A percentile compares a stretch with the other conserved stretches of the same genome.
Conservation (phyloP, 2,888 invertebrate species). For the Sceliomorpha sp. region DNA sequence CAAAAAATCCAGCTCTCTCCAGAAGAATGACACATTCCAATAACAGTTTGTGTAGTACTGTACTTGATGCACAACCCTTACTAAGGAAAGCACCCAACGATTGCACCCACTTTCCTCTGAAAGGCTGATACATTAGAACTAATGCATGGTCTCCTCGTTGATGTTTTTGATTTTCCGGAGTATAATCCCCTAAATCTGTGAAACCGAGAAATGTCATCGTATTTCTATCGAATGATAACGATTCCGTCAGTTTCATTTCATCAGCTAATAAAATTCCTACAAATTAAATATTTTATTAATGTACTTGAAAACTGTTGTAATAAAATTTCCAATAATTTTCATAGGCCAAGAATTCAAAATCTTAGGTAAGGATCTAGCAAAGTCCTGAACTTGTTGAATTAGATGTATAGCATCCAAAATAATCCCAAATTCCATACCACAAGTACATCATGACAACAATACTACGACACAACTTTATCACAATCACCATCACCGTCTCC, state of each 20-base stretch:
- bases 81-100: slow-evolving; percentile 60
- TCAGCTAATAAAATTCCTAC: slow-evolving; percentile 41
- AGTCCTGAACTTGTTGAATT: neutral
- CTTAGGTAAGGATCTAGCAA: neutral
- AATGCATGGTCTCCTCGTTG: slow-evolving; percentile 62
- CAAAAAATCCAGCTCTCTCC: slow-evolving; percentile 53
- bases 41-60: slow-evolving; percentile 55
- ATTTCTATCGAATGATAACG: neutral
- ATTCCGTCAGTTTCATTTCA: slow-evolving; percentile 58
- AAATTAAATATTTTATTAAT: slow-evolving; percentile 1
- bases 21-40: slow-evolving; percentile 59
- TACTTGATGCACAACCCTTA: slow-evolving; percentile 56
- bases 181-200: slow-evolving; percentile 54
- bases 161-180: slow-evolving; percentile 49
- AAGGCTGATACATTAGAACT: slow-evolving; percentile 62
- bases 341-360: neutral
- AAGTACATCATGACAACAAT: slow-evolving; percentile 1
- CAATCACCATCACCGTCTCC: slow-evolving; percentile 22
- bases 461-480: slow-evolving; percentile 1
- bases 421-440: neutral
- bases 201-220: slow-evolving; percentile 48
- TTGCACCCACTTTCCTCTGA: slow-evolving; percentile 60
- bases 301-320: neutral
- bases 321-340: neutral
- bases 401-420: too few species aligned